phyloP scores from a whole-genome alignment of 35 echinoderm and acorn worm species.

The Anneissia japonica region DNA sequence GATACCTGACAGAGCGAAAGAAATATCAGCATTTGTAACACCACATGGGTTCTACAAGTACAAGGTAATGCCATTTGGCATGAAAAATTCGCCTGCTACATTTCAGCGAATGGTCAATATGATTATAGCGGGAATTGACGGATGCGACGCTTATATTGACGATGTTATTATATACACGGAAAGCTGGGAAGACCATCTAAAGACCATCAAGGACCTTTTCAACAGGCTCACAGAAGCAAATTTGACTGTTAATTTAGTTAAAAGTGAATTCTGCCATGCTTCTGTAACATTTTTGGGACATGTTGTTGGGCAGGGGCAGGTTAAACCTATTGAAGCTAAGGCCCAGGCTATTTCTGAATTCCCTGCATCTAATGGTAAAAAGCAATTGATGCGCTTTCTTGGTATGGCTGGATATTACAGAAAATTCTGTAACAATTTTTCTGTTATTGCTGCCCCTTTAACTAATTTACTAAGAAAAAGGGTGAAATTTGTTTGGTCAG shows the following conservation, averaged over 20 bases:
- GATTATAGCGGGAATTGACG: not conserved
- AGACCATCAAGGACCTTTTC: not conserved
- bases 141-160: too few species aligned
- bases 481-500: constrained; percentile 37
- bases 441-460: too few species aligned
- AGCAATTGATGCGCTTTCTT: constrained; percentile 51
- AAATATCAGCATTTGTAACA: constrained; percentile 54
- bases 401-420: constrained; percentile 67
- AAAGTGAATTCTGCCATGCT: constrained; percentile 37
- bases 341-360: constrained; percentile 42
- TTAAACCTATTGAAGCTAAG: constrained; percentile 37
- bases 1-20: constrained; percentile 45
- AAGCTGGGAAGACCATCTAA: constrained; percentile 28
- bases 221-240: constrained; percentile 12
- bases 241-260: constrained; percentile 26
- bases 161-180: constrained; percentile 10
- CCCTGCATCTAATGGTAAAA: constrained; percentile 25
- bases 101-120: constrained; percentile 6
- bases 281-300: constrained; percentile 27
- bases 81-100: constrained; percentile 31
- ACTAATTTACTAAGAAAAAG: constrained; percentile 18
- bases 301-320: constrained; percentile 41
- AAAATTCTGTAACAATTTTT: constrained; percentile 59
- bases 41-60: constrained; percentile 21
- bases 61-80: constrained; percentile 40